A percentile compares a stretch with the other conserved stretches of the same genome.
Conservation (phyloP, 2,797 vertebrate species). For the Euphonia xanthogaster region DNA sequence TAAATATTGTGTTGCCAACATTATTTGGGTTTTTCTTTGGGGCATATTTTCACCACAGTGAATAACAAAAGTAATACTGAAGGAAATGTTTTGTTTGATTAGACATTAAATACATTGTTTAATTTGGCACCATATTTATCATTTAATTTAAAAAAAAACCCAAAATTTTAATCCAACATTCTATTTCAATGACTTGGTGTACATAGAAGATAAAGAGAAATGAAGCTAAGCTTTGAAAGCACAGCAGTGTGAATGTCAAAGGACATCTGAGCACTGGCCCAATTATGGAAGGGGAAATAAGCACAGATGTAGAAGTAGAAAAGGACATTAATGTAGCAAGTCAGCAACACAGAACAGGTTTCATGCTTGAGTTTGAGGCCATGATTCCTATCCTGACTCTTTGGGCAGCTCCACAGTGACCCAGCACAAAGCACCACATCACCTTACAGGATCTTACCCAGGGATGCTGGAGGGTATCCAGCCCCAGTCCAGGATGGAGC, state of each 20-base stretch:
- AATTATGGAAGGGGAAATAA: background rate
- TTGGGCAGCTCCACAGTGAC: background rate
- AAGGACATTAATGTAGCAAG: background rate
- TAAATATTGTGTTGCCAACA: background rate
- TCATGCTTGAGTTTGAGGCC: background rate
- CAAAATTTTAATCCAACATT: background rate
- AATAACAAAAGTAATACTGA: background rate
- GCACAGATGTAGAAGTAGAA: background rate
- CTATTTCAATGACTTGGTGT: background rate
- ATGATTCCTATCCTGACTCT: background rate
- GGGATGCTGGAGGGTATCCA: background rate
- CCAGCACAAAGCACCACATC: background rate
- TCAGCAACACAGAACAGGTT: background rate
- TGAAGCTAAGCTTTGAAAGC: background rate
- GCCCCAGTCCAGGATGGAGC: rapidly evolving
- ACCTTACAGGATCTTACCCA: background rate
- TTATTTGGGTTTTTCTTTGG: background rate
- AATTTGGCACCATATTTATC: background rate
- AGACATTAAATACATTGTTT: background rate
- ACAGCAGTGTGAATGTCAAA: background rate
- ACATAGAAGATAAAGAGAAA: background rate
- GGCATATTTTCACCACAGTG: background rate
- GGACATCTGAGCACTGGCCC: background rate
- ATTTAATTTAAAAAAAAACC: background rate
- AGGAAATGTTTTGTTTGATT: background rate